phyloP scores from a whole-genome alignment of 2,888 invertebrate genomes.

The Ophion ellenae region DNA sequence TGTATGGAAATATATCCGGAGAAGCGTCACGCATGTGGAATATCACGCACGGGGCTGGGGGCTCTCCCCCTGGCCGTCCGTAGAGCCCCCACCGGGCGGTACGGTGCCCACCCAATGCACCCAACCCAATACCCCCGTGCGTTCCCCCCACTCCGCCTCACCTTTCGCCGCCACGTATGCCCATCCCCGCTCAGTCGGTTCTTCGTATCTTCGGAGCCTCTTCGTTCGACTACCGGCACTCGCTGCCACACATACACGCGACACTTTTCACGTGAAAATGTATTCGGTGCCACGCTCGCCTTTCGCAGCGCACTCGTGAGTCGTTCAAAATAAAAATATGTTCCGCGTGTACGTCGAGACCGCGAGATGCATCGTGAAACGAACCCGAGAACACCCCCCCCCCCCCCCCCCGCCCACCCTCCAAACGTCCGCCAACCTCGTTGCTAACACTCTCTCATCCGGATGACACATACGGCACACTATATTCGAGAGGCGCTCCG shows the following conservation, averaged over 20 bases:
- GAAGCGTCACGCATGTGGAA: constrained; percentile 81
- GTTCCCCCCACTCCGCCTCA: too few species aligned
- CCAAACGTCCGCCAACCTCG: constrained; percentile 2
- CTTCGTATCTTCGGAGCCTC: constrained; percentile 33
- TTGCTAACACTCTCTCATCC: constrained; percentile 6
- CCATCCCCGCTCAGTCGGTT: background rate
- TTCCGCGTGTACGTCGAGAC: background rate
- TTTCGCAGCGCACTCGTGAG: constrained; percentile 4
- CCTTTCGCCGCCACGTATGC: background rate
- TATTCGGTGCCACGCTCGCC: constrained; percentile 63
- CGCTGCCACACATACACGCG: constrained; percentile 61
- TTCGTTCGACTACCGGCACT: constrained; percentile 10
- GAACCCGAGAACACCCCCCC: constrained; percentile 5
- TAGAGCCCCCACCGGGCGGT: background rate
- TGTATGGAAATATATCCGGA: constrained; percentile 79
- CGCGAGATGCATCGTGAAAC: constrained; percentile 25
- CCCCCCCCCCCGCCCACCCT: constrained; percentile 4
- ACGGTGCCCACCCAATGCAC: background rate
- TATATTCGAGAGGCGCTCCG: background rate
- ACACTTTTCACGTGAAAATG: constrained; percentile 77
- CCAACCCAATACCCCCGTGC: background rate
- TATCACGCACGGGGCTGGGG: constrained; percentile 78
- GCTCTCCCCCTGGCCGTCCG: constrained; percentile 15
- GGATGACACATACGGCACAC: background rate
- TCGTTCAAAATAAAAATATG: background rate